Evolutionary conservation across 1,140 invertebrate genomes (phyloP).

Genomic region (Coenobita brevimanus): DNA sequence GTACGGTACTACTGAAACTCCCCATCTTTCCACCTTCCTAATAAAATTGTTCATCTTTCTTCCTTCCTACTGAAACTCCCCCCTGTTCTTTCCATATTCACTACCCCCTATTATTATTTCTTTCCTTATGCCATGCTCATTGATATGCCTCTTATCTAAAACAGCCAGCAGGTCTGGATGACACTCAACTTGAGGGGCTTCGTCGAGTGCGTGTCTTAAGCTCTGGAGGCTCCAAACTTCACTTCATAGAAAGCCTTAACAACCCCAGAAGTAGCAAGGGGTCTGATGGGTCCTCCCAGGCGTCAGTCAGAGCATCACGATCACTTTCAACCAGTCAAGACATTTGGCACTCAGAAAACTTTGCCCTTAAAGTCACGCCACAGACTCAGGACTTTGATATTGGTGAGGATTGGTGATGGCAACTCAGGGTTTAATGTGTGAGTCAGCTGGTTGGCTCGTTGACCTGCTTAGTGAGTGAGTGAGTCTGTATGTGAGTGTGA

Average conservation of each 20-base stretch:
- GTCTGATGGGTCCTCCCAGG: background rate
- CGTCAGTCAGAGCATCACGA: background rate
- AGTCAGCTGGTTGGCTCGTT: no score
- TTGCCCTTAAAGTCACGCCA: conserved; percentile 47
- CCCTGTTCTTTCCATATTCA: no score
- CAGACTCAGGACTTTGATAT: conserved; percentile 35
- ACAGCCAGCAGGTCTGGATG: conserved; percentile 31
- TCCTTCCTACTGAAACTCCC: no score
- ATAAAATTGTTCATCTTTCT: background rate
- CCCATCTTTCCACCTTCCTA: background rate
- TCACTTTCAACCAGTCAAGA: conserved; percentile 15
- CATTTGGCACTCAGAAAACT: conserved; percentile 48
- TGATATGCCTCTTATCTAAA: background rate
- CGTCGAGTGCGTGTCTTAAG: conserved; percentile 33
- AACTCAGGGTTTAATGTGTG: background rate
- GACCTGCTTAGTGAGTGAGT: no score
- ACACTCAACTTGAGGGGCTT: conserved; percentile 51
- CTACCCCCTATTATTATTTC: no score
- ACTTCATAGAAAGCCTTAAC: conserved; percentile 43
- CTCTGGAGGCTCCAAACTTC: conserved; percentile 41
- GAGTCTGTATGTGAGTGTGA: no score
- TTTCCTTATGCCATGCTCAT: no score
- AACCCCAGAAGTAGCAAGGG: conserved; percentile 2
- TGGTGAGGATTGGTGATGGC: background rate
- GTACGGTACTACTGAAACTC: background rate